These are phyloP conservation scores for Aleiodes testaceus DNA, from an alignment of 2,888 invertebrate species.

Conservation along the genomic window DNA sequence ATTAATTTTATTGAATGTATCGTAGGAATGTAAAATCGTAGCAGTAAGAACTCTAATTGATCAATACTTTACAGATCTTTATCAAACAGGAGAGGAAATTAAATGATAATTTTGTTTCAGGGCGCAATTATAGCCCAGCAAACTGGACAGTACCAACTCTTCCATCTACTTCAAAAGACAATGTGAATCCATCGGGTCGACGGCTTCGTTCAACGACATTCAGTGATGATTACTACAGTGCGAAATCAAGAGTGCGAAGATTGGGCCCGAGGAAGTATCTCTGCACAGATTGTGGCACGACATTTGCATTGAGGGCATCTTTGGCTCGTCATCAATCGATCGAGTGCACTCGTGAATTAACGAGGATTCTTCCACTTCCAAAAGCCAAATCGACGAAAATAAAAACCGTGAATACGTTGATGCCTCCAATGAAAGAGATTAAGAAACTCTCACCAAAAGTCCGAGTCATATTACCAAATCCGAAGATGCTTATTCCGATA, in stretches of 20 bases:
- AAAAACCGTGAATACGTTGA: neutral
- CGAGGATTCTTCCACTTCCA: neutral
- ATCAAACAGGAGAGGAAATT: neutral
- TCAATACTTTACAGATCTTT: neutral
- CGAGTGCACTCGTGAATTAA: conserved; percentile 54
- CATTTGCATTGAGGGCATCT: conserved; percentile 62
- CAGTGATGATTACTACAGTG: conserved; percentile 45
- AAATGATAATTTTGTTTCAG: conserved; percentile 55
- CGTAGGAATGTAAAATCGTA: neutral
- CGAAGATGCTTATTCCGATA: neutral
- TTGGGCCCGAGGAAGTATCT: conserved; percentile 60
- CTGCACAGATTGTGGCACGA: conserved; percentile 63
- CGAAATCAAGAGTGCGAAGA: conserved; percentile 45
- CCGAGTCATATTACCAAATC: neutral
- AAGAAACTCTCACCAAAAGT: conserved; percentile 42
- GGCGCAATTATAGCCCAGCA: conserved; percentile 60
- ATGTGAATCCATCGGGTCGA: conserved; percentile 46
- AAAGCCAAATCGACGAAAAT: neutral
- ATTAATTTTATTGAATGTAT: too few relatives aligned
- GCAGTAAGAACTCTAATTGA: neutral
- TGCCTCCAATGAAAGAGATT: neutral
- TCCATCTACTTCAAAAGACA: conserved; percentile 58
- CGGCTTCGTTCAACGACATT: conserved; percentile 61
- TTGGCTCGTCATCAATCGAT: conserved; percentile 62
- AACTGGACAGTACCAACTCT: conserved; percentile 65